These are phyloP conservation scores for Coracopsis vasa DNA, from an alignment of 2,113 vertebrate genomes.

Conservation along the genomic window DNA sequence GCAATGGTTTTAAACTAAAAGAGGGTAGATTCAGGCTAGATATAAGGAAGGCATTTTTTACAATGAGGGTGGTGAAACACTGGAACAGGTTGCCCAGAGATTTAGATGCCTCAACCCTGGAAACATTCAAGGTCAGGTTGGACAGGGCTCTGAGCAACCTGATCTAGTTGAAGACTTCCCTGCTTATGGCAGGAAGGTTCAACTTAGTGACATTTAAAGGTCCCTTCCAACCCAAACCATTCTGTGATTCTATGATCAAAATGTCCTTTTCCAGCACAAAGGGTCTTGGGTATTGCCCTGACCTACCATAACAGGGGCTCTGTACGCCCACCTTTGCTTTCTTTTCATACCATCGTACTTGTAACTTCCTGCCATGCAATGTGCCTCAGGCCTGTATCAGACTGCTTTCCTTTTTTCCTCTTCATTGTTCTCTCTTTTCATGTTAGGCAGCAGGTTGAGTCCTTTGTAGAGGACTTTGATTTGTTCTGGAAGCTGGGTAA, in stretches of 20 bases:
- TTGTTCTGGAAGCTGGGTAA: neutral
- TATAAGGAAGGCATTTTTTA: neutral
- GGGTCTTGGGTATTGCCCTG: neutral
- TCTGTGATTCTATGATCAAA: neutral
- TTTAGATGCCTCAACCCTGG: neutral
- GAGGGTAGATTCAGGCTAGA: neutral
- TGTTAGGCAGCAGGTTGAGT: neutral
- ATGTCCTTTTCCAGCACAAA: neutral
- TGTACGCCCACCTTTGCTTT: neutral
- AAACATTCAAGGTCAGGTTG: neutral
- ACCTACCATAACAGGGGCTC: neutral
- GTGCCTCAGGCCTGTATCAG: neutral
- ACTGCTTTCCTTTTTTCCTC: neutral
- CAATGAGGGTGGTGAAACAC: fast-evolving
- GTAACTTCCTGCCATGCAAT: neutral
- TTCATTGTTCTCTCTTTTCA: neutral
- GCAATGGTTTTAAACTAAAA: neutral
- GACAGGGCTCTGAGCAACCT: neutral
- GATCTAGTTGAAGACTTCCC: neutral
- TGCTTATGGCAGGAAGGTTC: neutral
- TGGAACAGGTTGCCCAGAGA: neutral
- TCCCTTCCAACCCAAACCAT: neutral
- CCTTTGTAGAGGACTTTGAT: neutral
- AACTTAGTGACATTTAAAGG: neutral
- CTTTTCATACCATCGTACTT: neutral